Evolutionary conservation across 2,888 invertebrate genomes (phyloP), one percentile per base, ranked within the genome.

Genomic region (Fragum sueziense): DNA sequence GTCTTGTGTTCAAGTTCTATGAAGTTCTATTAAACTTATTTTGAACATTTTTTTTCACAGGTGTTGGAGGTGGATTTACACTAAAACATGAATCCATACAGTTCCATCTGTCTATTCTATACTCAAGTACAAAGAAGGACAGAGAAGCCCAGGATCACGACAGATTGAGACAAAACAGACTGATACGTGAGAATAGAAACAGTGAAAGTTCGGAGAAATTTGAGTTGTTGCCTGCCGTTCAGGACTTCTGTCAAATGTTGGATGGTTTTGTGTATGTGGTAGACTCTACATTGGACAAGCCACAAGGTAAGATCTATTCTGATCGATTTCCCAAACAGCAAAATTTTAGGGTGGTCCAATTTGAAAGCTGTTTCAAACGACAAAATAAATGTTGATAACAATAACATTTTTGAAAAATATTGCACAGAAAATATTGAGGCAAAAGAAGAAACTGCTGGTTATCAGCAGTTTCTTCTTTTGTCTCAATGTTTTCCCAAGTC

Each of bases 241-340:
- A 88, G 82, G 90, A 91, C 74, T 87, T 92, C 51, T 92, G 91
- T 82, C 86, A 86, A 33, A 89, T 90, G 17, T 81, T 92, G 14
- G 91, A 92, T 87, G 92, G 88, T 2, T 90, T 92, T 71, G 85
- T 92, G n/a, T 92, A 90, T 87, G 91, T 92, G 27, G 85, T 91
- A 7, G 91, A 92, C 87, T 89, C 91, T 1, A 85, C 90, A 0
- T 34, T 71, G 76, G 69, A 74, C 72, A 11, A 33, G 41, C 79
- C 84, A 29, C 57, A 54, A 65, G 74, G 84, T 84, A 47, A 3
- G n/a, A 37, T 37, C n/a, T n/a, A n/a, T n/a, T n/a, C n/a, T 37
- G 14, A 37, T 9, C 37, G 7, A 37, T 37, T 37, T 9, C 61
- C 37, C 37, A 37, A 14, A 37, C 37, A 37, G 37, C 6, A 4